Base-by-base conservation (phyloP, 2,888 invertebrate species). In the Acleris holmiana region DNA sequence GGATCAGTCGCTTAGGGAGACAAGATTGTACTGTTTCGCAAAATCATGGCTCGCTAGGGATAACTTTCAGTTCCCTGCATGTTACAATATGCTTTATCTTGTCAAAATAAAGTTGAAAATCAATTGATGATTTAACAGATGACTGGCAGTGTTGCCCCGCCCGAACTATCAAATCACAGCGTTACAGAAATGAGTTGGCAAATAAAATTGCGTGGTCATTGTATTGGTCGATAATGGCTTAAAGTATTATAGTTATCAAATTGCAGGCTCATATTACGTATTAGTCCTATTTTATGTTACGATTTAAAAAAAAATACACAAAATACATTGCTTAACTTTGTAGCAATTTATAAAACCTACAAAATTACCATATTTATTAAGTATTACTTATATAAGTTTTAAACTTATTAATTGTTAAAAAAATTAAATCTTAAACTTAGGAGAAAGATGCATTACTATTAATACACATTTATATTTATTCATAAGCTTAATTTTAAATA, bases 121-220 rank as follows among this genome's bases (percentile, higher is more conserved):
- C 35, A 48, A 54, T 58, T 23, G 46, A 18, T 21, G 54, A 17
- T 18, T 50, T 50, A 35, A 57, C 50, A 53, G 56, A 59, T 66
- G 66, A 61, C 68, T 61, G 46, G 66, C 59, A 19, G 10, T 62
- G 59, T n/a, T 55, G 60, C 69, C 71, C 70, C 72, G 67, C 68
- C 68, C 65, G 61, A 69, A 69, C 72, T 73, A 77, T 77, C 76
- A 76, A 81, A 79, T 75, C 76, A 71, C 67, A 70, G 73, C 76
- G 62, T 71, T 68, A 60, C 70, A 70, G 67, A 61, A 63, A 69
- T 82, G 80, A 79, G 71, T 61, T 57, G 15, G 73, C 75, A 72
- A 58, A 59, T 67, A 72, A 74, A 70, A 63, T 13, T 62, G 76
- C 73, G 47, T 48, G 54, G 62, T 67, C 67, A 67, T 17, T 55